Conservation (phyloP, 2,797 vertebrate species). For the Scolopax rusticola region DNA sequence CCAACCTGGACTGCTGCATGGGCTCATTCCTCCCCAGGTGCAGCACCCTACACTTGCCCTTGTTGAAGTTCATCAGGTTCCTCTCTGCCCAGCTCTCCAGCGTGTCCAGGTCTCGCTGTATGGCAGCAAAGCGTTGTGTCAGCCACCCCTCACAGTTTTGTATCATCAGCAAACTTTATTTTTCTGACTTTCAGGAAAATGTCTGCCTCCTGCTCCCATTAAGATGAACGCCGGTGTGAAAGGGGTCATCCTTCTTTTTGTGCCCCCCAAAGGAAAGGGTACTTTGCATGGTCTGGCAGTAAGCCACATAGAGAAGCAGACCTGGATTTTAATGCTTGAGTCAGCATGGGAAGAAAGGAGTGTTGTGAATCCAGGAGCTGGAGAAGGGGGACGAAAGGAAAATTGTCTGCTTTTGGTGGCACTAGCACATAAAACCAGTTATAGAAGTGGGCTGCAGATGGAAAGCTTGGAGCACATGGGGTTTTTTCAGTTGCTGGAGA, state of each 20-base stretch:
- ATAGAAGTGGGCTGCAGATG: not conserved
- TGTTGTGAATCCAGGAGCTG: not conserved
- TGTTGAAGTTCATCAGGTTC: too few species aligned
- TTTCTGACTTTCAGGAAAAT: not conserved
- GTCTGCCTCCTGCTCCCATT: not conserved
- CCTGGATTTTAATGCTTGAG: not conserved
- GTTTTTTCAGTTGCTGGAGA: not conserved
- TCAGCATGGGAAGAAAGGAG: not conserved
- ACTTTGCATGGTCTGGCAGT: not conserved
- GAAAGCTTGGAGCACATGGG: not conserved
- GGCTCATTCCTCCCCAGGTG: too few species aligned
- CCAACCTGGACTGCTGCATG: too few species aligned
- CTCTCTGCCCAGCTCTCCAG: too few species aligned
- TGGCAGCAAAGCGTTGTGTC: too few species aligned
- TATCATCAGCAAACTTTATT: not conserved
- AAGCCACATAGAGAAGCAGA: not conserved
- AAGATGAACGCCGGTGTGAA: fast-evolving
- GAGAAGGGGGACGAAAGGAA: not conserved
- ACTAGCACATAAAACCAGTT: fast-evolving
- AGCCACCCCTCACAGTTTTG: too few species aligned
- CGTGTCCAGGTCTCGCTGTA: too few species aligned
- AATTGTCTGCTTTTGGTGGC: not conserved
- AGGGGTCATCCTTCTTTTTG: not conserved
- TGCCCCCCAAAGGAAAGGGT: not conserved
- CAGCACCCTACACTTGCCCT: too few species aligned